Evolutionary conservation across 2,113 vertebrate genomes (phyloP).

Genomic region (Rhegmatorhina hoffmannsi): DNA sequence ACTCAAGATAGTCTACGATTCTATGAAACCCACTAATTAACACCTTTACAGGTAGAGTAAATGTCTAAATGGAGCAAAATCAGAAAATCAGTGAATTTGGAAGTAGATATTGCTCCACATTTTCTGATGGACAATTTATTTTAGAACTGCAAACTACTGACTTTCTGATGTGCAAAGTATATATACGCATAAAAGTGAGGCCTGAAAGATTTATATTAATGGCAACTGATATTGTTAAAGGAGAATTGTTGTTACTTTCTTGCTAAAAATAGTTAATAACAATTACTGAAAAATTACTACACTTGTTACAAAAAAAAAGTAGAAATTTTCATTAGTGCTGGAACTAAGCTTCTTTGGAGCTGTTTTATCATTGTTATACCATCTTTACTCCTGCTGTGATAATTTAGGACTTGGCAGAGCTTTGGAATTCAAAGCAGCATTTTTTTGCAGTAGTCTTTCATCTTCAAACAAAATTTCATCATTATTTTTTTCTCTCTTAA

Average conservation of each 20-base stretch:
- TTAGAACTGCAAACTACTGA: not conserved
- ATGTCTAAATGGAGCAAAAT: rapidly evolving
- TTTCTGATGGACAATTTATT: not conserved
- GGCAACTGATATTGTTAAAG: not conserved
- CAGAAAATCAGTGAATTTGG: not conserved
- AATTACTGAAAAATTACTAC: not conserved
- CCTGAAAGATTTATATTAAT: not conserved
- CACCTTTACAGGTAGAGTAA: not conserved
- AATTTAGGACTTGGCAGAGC: conserved; percentile 1
- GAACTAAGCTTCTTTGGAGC: not conserved
- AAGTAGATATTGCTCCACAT: not conserved
- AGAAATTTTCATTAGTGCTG: not conserved
- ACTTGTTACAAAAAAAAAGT: not conserved
- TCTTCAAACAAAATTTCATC: not conserved
- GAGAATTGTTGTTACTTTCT: not conserved
- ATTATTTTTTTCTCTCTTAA: not conserved
- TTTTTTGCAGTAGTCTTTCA: not conserved
- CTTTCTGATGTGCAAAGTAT: not conserved
- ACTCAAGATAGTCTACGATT: not conserved
- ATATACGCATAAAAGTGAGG: not conserved
- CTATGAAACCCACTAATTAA: not conserved
- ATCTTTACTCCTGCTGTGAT: conserved; percentile 6
- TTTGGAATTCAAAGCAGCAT: not conserved
- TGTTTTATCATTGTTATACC: conserved; percentile 7
- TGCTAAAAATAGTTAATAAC: not conserved